Evolutionary conservation across 2,888 invertebrate species (phyloP), one percentile per base, ranked within the genome.

Genomic region (Desoria tigrina): DNA sequence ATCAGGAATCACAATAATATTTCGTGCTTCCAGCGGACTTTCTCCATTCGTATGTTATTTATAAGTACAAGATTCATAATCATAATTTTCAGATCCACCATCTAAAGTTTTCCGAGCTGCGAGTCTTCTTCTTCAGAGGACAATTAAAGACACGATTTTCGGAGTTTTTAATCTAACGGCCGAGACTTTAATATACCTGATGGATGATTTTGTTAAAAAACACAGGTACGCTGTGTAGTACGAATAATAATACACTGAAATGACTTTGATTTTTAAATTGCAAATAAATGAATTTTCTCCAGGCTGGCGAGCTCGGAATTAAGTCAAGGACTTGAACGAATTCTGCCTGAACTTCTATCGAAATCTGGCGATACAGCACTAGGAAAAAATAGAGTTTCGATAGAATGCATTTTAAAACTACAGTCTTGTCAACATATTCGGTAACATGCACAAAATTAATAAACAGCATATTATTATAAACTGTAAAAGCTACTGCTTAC

Each of bases 291-390:
- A 16, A 9, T 39, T 39, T n/a, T 21, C 3, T 18, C 4, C 26
- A 90, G 92, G 78, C 91, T 93, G 16, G 88, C 91, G 2, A 86
- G 88, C 24, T 88, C 89, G 14, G 93, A 94, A 80, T 87, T 92
- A 26, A 86, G 89, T 1, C 84, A 91, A 59, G 90, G 91, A 76
- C 85, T 92, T 23, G 93, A 94, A 81, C 88, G 90, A 76, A 79
- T 92, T 49, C 79, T 93, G 45, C 93, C 93, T 0, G 93, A 93
- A 79, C 80, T 94, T 59, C 80, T 93, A 51, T 87, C 90, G 0
- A 92, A 92, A 77, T 90, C 91, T 42, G 93, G 93, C 0, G 94
- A 94, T 80, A 90, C 92, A 0, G 91, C 92, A 0, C 89, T 92
- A 0, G 84, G 93, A 27, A 88, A 92, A 61, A 91, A 92, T 79